phyloP scores from a whole-genome alignment of 2,113 vertebrate species.

The Pachycephala philippinensis region DNA sequence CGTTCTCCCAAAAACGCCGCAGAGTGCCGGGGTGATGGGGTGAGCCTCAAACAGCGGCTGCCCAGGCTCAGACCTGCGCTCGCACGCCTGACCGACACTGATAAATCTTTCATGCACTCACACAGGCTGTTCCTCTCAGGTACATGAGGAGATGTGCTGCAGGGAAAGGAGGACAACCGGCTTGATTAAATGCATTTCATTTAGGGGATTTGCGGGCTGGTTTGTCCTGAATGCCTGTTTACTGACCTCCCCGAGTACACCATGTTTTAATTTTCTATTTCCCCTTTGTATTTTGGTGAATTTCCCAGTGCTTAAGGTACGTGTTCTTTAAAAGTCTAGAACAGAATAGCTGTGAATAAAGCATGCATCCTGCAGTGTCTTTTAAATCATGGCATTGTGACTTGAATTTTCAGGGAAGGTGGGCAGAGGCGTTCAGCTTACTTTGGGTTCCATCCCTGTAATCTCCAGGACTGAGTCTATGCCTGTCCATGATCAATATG shows the following conservation, averaged over 20 bases:
- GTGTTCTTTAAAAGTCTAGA: not conserved
- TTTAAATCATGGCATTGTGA: not conserved
- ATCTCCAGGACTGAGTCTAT: not conserved
- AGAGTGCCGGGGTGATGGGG: fast-evolving
- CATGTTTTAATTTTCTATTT: not conserved
- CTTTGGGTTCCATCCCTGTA: not conserved
- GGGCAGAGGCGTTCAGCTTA: not conserved
- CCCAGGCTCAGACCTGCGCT: not conserved
- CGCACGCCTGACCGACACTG: fast-evolving
- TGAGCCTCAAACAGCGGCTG: fast-evolving
- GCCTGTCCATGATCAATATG: not conserved
- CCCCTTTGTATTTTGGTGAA: not conserved
- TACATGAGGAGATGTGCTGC: not conserved
- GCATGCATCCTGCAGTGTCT: fast-evolving
- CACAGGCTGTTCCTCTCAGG: not conserved
- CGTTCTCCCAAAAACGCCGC: fast-evolving
- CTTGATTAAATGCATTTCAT: not conserved
- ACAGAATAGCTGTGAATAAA: not conserved
- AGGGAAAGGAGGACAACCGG: not conserved
- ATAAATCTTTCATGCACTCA: not conserved
- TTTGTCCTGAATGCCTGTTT: not conserved
- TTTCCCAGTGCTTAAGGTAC: not conserved
- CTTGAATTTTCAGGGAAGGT: not conserved
- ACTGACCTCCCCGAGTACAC: not conserved
- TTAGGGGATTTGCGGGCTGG: not conserved